phyloP scores from a whole-genome alignment of 2,797 vertebrate species.

The Lates japonicus region DNA sequence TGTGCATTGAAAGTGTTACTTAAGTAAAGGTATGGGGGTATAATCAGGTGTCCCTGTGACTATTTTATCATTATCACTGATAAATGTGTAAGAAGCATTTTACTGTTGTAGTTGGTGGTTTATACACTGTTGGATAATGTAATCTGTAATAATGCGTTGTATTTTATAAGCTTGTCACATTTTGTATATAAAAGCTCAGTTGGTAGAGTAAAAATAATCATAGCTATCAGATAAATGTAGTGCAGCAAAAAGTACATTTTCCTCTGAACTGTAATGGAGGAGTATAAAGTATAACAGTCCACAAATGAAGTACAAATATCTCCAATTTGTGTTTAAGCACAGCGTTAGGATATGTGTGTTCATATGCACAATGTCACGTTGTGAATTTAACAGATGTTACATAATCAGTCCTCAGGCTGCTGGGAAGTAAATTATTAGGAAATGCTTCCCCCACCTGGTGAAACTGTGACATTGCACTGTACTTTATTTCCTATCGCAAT shows the following conservation, averaged over 20 bases:
- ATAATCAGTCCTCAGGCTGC: constrained; percentile 1
- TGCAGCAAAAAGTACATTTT: background rate
- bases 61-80: background rate
- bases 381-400: constrained; percentile 18
- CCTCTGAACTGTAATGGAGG: background rate
- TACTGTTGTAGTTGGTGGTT: background rate
- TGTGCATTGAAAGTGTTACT: background rate
- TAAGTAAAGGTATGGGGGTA: background rate
- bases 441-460: constrained; percentile 50
- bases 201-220: background rate
- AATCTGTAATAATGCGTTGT: no score
- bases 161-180: no score
- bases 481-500: no score
- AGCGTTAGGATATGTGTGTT: no score
- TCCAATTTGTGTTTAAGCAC: background rate
- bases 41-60: background rate
- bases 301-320: background rate
- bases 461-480: constrained; percentile 16
- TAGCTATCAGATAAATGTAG: background rate
- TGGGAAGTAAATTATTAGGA: background rate
- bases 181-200: background rate
- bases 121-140: no score
- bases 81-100: background rate
- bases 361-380: background rate
- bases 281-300: background rate